phyloP scores from a whole-genome alignment of 2,888 invertebrate species.

The Chloroclystis v-ata region DNA sequence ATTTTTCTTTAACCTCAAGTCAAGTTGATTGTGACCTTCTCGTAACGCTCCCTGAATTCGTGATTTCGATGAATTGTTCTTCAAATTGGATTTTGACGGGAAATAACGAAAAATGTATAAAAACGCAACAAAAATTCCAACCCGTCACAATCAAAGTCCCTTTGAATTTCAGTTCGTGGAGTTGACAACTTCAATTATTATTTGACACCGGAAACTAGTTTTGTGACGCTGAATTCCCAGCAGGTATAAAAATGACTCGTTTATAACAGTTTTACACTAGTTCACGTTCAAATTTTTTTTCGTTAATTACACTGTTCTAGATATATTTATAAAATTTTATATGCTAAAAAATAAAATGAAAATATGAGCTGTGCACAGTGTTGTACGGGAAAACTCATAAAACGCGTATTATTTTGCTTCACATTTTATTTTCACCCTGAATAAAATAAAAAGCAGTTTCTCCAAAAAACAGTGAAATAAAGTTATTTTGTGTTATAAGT shows the following conservation, averaged over 20 bases:
- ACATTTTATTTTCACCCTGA: too few species aligned
- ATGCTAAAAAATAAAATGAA: too few species aligned
- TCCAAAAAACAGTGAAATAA: too few species aligned
- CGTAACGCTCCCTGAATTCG: conserved; percentile 11
- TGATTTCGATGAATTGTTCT: conserved; percentile 16
- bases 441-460: too few species aligned
- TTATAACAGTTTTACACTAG: too few species aligned
- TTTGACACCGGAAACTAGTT: background rate
- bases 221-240: background rate
- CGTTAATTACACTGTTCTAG: too few species aligned
- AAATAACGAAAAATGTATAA: conserved; percentile 8
- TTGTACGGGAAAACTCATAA: too few species aligned
- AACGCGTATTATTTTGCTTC: too few species aligned
- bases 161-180: background rate
- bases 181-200: conserved; percentile 3
- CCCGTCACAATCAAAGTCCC: background rate
- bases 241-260: background rate
- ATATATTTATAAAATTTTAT: too few species aligned
- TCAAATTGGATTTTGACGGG: conserved; percentile 21
- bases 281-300: too few species aligned
- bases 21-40: conserved; percentile 14
- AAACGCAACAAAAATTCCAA: conserved; percentile 1
- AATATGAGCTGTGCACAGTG: too few species aligned
- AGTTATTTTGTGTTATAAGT: too few species aligned
- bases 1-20: background rate